phyloP scores from a whole-genome alignment of 2,113 vertebrate genomes.

The Porphyrio hochstetteri region DNA sequence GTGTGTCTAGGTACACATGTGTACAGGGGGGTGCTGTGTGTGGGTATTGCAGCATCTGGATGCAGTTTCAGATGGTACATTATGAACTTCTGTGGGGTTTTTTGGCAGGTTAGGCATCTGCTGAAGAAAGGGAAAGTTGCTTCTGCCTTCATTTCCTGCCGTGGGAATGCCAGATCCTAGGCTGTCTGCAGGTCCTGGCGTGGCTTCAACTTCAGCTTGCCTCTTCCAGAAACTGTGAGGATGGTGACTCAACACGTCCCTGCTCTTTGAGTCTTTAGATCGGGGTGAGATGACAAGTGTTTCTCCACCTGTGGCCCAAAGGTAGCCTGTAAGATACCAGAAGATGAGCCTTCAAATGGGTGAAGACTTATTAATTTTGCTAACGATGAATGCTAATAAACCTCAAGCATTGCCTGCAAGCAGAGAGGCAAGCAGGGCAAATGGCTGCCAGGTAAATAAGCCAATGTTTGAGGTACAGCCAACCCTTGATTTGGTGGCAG shows the following conservation, averaged over 20 bases:
- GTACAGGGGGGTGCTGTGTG: not conserved
- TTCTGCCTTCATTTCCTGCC: not conserved
- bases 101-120: conserved; percentile 60
- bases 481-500: not conserved
- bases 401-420: not conserved
- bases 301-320: not conserved
- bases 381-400: not conserved
- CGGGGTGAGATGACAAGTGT: not conserved
- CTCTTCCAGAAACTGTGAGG: not conserved
- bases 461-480: not conserved
- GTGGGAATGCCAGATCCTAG: not conserved
- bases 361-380: not conserved
- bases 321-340: not conserved
- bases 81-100: not conserved
- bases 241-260: not conserved
- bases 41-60: too few species aligned
- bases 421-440: not conserved
- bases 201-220: not conserved
- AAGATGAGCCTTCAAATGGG: not conserved
- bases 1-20: not conserved
- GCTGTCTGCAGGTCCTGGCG: not conserved
- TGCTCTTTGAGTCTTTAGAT: not conserved
- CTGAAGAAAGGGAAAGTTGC: conserved; percentile 58
- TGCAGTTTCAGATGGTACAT: fast-evolving
- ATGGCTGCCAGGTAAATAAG: not conserved